phyloP scores from a whole-genome alignment of 2,888 invertebrate genomes.

The Lysandra bellargus region DNA sequence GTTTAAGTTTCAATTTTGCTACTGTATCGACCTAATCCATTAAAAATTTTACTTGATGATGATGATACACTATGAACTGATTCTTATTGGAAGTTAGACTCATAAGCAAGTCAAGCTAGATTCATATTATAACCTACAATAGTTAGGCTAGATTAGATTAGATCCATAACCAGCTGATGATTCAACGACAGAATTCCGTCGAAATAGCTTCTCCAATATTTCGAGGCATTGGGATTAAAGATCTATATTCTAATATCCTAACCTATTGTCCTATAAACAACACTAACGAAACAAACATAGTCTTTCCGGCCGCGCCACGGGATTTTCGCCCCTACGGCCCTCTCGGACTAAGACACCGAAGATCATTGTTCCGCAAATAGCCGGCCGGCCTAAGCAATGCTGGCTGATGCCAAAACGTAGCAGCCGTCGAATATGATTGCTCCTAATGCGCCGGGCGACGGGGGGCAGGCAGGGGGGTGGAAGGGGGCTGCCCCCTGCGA shows the following conservation, averaged over 20 bases:
- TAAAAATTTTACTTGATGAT: too few relatives aligned
- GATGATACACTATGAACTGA: neutral
- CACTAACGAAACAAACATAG: constrained; percentile 40
- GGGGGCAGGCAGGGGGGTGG: constrained; percentile 50
- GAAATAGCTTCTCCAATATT: neutral
- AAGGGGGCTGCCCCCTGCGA: constrained; percentile 42
- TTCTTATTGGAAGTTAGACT: neutral
- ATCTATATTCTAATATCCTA: constrained; percentile 35
- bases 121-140: neutral
- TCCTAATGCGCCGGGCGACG: constrained; percentile 70
- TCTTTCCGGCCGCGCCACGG: constrained; percentile 42
- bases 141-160: neutral
- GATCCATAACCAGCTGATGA: neutral
- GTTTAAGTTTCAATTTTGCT: too few relatives aligned
- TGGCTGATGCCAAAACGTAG: constrained; percentile 77
- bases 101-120: neutral
- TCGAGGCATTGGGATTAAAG: constrained; percentile 25
- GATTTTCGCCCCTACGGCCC: constrained; percentile 53
- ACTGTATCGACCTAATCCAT: too few relatives aligned
- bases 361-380: constrained; percentile 76
- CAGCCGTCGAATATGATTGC: constrained; percentile 79
- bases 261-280: constrained; percentile 41
- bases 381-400: constrained; percentile 71
- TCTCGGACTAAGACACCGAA: constrained; percentile 70
- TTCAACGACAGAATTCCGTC: neutral